Evolutionary conservation across 2,113 vertebrate species (phyloP).

Genomic region (Ceyx margarethae): DNA sequence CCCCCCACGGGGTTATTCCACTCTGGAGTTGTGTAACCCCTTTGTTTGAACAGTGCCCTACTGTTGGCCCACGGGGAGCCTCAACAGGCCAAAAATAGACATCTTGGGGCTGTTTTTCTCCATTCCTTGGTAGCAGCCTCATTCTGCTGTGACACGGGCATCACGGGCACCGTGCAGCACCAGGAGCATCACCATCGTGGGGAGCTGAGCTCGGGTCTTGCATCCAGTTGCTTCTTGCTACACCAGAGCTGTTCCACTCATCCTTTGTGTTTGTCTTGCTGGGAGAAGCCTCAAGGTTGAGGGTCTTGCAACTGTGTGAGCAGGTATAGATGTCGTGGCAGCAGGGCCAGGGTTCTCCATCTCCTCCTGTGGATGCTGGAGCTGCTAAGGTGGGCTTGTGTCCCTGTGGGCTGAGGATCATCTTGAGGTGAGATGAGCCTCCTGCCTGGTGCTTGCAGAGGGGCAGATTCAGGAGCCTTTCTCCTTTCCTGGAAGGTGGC

Average conservation of each 20-base stretch:
- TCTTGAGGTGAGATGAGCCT: neutral
- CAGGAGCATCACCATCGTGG: neutral
- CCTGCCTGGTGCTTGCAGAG: neutral
- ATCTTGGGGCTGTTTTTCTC: neutral
- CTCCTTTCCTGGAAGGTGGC: neutral
- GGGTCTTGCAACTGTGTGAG: neutral
- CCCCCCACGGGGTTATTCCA: neutral
- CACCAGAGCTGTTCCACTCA: neutral
- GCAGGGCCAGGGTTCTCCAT: neutral
- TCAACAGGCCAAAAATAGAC: neutral
- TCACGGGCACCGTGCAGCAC: neutral
- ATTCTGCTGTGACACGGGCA: neutral
- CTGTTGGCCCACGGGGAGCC: conserved; percentile 1
- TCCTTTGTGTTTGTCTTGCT: fast-evolving
- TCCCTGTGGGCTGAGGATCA: neutral
- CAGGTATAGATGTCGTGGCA: neutral
- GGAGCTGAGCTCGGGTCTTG: neutral
- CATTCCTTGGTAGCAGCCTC: neutral
- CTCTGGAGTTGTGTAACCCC: conserved; percentile 1
- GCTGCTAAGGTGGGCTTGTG: neutral
- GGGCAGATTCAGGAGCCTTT: neutral
- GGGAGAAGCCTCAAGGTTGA: fast-evolving
- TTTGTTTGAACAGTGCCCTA: conserved; percentile 36
- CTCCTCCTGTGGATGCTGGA: neutral
- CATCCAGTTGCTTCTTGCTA: too few species aligned